Conservation (phyloP, 2,888 invertebrate genomes). For the Patella pellucida region DNA sequence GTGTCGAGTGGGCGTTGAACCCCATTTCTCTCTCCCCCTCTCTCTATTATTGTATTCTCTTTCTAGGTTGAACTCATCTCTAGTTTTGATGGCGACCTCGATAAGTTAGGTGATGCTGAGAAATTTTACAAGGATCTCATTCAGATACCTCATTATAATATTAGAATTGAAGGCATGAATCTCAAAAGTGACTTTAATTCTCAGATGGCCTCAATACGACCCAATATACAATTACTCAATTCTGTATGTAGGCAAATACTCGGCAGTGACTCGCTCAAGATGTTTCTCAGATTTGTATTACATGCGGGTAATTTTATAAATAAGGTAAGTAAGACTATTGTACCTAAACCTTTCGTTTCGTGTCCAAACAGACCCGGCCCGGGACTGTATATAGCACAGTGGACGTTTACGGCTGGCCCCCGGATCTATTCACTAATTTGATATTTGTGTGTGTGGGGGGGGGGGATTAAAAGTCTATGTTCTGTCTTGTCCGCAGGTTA, state of each 20-base stretch:
- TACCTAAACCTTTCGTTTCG: neutral
- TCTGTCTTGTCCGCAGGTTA: too few species aligned
- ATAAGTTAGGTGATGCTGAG: conserved; percentile 73
- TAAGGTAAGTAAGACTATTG: conserved; percentile 76
- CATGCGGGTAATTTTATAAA: conserved; percentile 96
- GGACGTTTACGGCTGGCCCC: too few species aligned
- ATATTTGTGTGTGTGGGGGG: too few species aligned
- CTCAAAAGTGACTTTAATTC: conserved; percentile 94
- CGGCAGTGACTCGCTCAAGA: conserved; percentile 81
- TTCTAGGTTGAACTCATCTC: conserved; percentile 67
- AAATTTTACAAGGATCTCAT: conserved; percentile 71
- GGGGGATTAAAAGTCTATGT: too few species aligned
- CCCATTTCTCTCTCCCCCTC: too few species aligned
- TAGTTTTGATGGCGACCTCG: conserved; percentile 68
- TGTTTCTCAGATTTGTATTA: conserved; percentile 93
- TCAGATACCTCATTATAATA: conserved; percentile 79
- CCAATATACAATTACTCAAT: conserved; percentile 90
- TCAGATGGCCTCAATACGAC: conserved; percentile 89
- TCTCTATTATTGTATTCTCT: neutral
- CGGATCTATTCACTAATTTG: too few species aligned
- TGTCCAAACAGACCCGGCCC: too few species aligned
- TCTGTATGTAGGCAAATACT: conserved; percentile 83
- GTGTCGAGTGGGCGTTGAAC: too few species aligned
- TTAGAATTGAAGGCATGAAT: conserved; percentile 94
- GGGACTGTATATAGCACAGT: too few species aligned